Base-by-base conservation (phyloP, 2,888 invertebrate genomes). In the Ectemnius lituratus region DNA sequence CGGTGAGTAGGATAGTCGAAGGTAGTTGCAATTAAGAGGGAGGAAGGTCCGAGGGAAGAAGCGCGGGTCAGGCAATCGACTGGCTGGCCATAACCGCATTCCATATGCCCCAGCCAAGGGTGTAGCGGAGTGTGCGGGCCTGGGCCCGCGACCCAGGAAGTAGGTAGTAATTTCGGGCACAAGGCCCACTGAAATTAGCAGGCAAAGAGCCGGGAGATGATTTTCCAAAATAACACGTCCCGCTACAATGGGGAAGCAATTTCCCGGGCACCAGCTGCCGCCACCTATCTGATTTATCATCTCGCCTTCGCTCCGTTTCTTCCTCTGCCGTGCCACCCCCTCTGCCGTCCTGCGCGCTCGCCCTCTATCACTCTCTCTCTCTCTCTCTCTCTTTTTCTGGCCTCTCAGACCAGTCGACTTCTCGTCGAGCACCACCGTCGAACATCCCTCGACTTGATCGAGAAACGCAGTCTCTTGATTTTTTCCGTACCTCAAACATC, bases 231-330 rank as follows among this genome's bases (percentile, higher is more conserved):
- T 86, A 86, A 84, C 86, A 84, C 80, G 83, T 85, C 78, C 80
- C 79, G 76, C 75, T 71, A 84, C 84, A 84, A 84, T 83, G 80
- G 79, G 72, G 79, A 84, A 81, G 75, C 86, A 87, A 88, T 89
- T 81, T 89, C 86, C 88, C 88, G 88, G 77, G 84, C 77, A 87
- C 88, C 90, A 90, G 89, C 89, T 90, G 90, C 87, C 80, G 84
- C 86, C 84, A 84, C 85, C 86, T 86, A 86, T 87, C 88, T 86
- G 88, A 90, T 89, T 89, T 89, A 89, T 88, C 86, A 86, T 87
- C 86, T 84, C 81, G 80, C 81, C 79, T 82, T 75, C 62, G 76
- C 70, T 56, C 56, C 68, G 70, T 67, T 61, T 70, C 68, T 65
- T 67, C 70, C 57, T 58, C 65, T 62, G 60, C 67, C 45, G 28